Evolutionary conservation across 2,113 vertebrate genomes (phyloP).

Genomic region (Tupaia tana): DNA sequence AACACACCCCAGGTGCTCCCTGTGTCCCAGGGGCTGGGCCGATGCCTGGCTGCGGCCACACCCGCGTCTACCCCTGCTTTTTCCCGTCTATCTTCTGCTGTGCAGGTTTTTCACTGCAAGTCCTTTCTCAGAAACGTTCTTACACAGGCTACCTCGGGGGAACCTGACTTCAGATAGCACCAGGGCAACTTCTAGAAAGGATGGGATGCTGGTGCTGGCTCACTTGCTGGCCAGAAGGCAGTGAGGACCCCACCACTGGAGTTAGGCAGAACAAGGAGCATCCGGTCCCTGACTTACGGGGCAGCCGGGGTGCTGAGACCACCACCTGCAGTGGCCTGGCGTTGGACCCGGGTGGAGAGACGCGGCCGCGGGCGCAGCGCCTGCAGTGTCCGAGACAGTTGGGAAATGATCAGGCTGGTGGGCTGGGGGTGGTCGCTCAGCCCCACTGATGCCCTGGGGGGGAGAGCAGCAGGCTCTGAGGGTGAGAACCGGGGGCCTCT

Average conservation of each 20-base stretch:
- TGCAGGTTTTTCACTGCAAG: not conserved
- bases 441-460: not conserved
- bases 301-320: not conserved
- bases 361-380: not conserved
- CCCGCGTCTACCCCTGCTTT: not conserved
- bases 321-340: not conserved
- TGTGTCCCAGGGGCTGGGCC: not conserved
- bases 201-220: not conserved
- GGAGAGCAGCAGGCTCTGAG: not conserved
- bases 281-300: not conserved
- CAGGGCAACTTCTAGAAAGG: not conserved
- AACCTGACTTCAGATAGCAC: not conserved
- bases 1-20: not conserved
- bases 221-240: not conserved
- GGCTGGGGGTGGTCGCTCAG: not conserved
- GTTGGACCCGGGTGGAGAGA: not conserved
- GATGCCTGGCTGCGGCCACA: not conserved
- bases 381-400: not conserved
- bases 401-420: not conserved
- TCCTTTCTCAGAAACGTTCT: not conserved
- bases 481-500: not conserved
- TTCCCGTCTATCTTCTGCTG: not conserved
- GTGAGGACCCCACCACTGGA: not conserved
- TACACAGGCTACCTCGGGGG: not conserved
- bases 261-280: no score